phyloP scores from a whole-genome alignment of 2,888 invertebrate genomes.

The Agrotis clavis region DNA sequence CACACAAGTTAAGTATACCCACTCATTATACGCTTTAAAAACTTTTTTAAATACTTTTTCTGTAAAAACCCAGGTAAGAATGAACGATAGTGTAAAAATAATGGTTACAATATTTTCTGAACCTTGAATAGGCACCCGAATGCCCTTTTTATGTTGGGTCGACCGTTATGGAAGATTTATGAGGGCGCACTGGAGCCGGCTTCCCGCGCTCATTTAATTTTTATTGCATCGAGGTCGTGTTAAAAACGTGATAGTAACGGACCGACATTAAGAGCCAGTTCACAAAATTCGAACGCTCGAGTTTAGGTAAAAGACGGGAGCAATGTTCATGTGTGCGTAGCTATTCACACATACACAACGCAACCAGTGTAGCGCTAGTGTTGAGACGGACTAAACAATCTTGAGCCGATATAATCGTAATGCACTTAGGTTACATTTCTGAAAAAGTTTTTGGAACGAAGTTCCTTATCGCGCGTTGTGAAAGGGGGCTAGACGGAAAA shows the following conservation, averaged over 20 bases:
- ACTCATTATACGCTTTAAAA: constrained; percentile 16
- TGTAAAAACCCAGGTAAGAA: constrained; percentile 25
- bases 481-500: no score
- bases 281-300: no score
- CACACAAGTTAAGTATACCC: constrained; percentile 1
- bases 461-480: no score
- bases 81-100: constrained; percentile 58
- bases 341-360: no score
- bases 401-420: no score
- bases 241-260: constrained; percentile 53
- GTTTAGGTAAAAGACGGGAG: no score
- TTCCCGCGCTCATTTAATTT: constrained; percentile 66
- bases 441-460: no score
- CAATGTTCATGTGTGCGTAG: no score
- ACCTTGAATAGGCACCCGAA: constrained; percentile 71
- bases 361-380: no score
- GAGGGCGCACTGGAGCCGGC: constrained; percentile 59
- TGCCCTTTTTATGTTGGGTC: constrained; percentile 72
- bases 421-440: no score
- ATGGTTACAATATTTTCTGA: constrained; percentile 61
- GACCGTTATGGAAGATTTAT: constrained; percentile 76
- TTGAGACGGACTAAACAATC: no score
- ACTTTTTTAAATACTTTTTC: constrained; percentile 36
- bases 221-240: constrained; percentile 62
- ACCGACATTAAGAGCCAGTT: no score